Evolutionary conservation across 1,140 invertebrate genomes (phyloP).

Genomic region (Neotoxoptera formosana): DNA sequence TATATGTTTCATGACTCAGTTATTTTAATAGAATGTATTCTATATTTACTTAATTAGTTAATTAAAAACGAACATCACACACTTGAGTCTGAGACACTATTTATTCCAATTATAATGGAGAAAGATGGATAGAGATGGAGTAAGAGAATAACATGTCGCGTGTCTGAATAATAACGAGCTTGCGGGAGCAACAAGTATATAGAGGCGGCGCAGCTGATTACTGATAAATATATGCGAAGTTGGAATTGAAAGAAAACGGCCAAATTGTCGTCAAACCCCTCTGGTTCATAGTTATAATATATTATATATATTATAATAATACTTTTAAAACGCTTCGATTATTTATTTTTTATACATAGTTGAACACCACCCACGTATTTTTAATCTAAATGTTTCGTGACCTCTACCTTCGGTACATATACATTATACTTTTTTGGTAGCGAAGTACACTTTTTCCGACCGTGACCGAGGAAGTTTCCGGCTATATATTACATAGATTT

Average conservation of each 20-base stretch:
- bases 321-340: neutral
- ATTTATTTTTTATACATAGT: neutral
- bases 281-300: neutral
- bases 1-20: neutral
- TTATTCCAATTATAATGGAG: conserved; percentile 36
- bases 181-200: conserved; percentile 36
- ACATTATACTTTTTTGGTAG: conserved; percentile 4
- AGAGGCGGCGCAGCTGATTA: neutral
- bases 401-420: neutral
- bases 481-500: conserved; percentile 50
- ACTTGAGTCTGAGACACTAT: neutral
- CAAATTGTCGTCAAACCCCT: neutral
- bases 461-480: conserved; percentile 53
- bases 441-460: neutral
- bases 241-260: neutral
- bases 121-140: neutral
- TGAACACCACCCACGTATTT: neutral
- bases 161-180: conserved; percentile 32
- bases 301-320: neutral
- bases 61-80: neutral
- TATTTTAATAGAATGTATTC: neutral
- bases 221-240: conserved; percentile 15
- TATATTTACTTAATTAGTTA: conserved; percentile 15
- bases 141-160: conserved; percentile 5
- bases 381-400: conserved; percentile 46